Evolutionary conservation across 2,888 invertebrate genomes (phyloP), one percentile per base, ranked within the genome.

Genomic region (Ochropleura plecta): DNA sequence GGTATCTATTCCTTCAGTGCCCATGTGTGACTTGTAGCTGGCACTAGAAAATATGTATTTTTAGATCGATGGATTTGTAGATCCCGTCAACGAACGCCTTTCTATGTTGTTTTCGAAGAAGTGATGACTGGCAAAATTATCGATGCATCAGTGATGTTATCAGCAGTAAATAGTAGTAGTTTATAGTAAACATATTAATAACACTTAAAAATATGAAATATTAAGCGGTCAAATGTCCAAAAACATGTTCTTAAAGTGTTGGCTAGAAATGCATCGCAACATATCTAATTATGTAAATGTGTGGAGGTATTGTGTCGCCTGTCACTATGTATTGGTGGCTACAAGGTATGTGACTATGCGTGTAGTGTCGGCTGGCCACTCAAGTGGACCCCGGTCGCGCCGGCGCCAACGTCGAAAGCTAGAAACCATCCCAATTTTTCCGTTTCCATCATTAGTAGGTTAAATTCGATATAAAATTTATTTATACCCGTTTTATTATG

Each of bases 381-480:
- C 83, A 81, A 82, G 79, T 70, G 79, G 67, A 60, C 86, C 86
- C 85, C 86, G 78, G 69, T 68, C 87, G 86, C 85, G 86, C 86
- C 81, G 92, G 92, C 93, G 93, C 93, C 93, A 92, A 78, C 80
- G 73, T 89, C 88, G 91, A 91, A 91, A 92, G 90, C 88, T 90
- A 87, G 81, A 88, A 88, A 88, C 89, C 88, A 91, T 91, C 91
- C 89, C 90, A 91, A 90, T 91, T 92, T 92, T 92, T 92, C 88
- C 88, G 88, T 89, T 90, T 91, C 88, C 90, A 91, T 91, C 89
- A 90, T 90, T 91, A 92, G 91, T 89, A 88, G 90, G 85, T 88
- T 87, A 88, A 89, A 88, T 90, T 87, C 88, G 86, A 91, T 88
- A 89, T 91, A 89, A 91, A 90, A 91, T 90, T 87, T 90, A 90